Base-by-base conservation (phyloP, 1,140 invertebrate genomes). In the Aplysia californica region DNA sequence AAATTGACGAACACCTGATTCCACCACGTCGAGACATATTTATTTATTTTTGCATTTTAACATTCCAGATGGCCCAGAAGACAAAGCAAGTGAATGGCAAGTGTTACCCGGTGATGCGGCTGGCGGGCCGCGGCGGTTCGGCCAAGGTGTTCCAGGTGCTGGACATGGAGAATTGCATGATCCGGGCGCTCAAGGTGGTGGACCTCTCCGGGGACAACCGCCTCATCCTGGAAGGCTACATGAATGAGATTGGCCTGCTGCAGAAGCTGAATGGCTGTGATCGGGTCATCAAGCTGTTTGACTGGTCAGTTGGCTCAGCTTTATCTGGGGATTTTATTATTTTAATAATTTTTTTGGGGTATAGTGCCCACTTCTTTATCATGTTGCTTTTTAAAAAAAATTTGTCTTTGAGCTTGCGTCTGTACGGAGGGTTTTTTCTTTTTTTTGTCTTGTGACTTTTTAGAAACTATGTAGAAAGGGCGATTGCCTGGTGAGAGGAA, bases 211-310 rank as follows among this genome's bases (percentile, higher is more conserved):
- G 81, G 73, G 80, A 83, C 6, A 84, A 96, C 88, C 92, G 93
- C 26, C 89, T 92, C 2, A 91, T 94, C 59, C 92, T 93, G 0
- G 90, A 94, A 80, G 94, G 95, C 5, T 99, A 96, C 88, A 91
- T 96, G 38, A 97, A 98, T 88, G 98, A 99, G 92, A 95, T 98
- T 50, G 91, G 93, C 76, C 91, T 98, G 77, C 90, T 99, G n/a
- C 88, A 93, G 65, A 93, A 94, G 85, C 91, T 99, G 44, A 96
- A 97, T 89, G 93, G 93, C 61, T 95, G 95, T 78, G 91, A 94
- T 59, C 87, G 86, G 73, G 95, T 99, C 59, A 95, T 99, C 79
- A 93, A 92, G 74, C 93, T 99, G 85, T 94, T 93, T 90, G 95
- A 96, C 85, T 97, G 94, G 96, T 98, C 91, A 95, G 95, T 94